Evolutionary conservation across 1,140 invertebrate genomes (phyloP), one percentile per base, ranked within the genome.

Genomic region (Thaumetopoea pityocampa): DNA sequence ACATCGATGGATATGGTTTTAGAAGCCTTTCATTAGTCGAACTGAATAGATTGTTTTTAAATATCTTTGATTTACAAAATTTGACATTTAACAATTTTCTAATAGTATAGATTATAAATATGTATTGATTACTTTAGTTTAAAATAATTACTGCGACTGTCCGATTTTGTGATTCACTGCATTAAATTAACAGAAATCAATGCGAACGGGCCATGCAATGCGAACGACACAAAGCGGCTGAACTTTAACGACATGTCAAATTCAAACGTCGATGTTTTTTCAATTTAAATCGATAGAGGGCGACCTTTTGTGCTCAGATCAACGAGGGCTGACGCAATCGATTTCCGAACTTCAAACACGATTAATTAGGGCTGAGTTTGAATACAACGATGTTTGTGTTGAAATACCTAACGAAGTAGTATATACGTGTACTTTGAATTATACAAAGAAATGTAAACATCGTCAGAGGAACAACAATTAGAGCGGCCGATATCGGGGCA

Each of bases 401-500:
- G 10, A 40, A 47, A 20, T 15, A 24, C 19, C 15, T 48, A 47
- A 43, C 42, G 41, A 56, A 53, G 42, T 24, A 20, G 29, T 43
- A 29, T 37, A 45, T 53, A n/a, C n/a, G n/a, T n/a, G n/a, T 53
- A 52, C 53, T 48, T 40, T 14, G 41, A 53, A 40, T 49, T 48
- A n/a, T 30, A 36, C 38, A 60, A 69, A 64, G 53, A 35, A 64
- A 59, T 48, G 65, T 65, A 64, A 76, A 73, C 63, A 65, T 57
- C 45, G 47, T 35, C 51, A 47, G 51, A 51, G 61, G 74, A 76
- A 82, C 71, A 83, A 80, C 70, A 79, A 83, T 83, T 79, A 83
- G 68, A 80, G 77, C 78, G 70, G 62, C 66, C 67, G 70, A 81
- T 81, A 84, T 76, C 65, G 74, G 62, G 61, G 56, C 50, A 72